Evolutionary conservation across 1,140 invertebrate species (phyloP), one percentile per base, ranked within the genome.

Genomic region (Lutraria rhynchaena): DNA sequence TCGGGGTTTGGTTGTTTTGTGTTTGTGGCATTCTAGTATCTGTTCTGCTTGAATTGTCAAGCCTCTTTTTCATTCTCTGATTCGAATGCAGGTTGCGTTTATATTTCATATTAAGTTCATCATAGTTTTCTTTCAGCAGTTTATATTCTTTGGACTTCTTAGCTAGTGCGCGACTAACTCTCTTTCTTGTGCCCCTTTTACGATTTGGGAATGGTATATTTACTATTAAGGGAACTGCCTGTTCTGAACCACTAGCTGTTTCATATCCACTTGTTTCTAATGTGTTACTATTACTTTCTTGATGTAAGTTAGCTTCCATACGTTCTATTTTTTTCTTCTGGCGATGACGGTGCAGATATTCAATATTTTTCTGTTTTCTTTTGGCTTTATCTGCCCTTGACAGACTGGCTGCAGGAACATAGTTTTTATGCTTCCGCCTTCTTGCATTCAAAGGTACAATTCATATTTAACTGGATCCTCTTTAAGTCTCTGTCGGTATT

Each of bases 221-320:
- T 5, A 67, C 27, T 44, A 46, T 46, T 67, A 4, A 19, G 1
- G 17, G 63, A 5, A 11, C 41, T 17, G n/a, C 22, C 19, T 9
- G 19, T 15, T 17, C 17, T 27, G 31, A 44, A 5, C 58, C 29
- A 51, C 13, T n/a, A 5, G n/a, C 2, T 53, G 58, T 76, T 11
- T 78, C 76, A 44, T 78, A 78, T 13, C 76, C 76, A 44, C 76
- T 78, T 2, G 61, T 33, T n/a, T n/a, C n/a, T n/a, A n/a, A n/a
- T n/a, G n/a, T n/a, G n/a, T n/a, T n/a, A n/a, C n/a, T n/a, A 5
- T 27, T 49, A 31, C 13, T 2, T 9, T 7, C 37, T n/a, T 24
- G n/a, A n/a, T n/a, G n/a, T n/a, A n/a, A n/a, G n/a, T n/a, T n/a
- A n/a, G n/a, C n/a, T n/a, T n/a, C n/a, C n/a, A n/a, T n/a, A n/a